phyloP scores from a whole-genome alignment of 1,140 invertebrate species.

The Venustaconcha ellipsiformis region DNA sequence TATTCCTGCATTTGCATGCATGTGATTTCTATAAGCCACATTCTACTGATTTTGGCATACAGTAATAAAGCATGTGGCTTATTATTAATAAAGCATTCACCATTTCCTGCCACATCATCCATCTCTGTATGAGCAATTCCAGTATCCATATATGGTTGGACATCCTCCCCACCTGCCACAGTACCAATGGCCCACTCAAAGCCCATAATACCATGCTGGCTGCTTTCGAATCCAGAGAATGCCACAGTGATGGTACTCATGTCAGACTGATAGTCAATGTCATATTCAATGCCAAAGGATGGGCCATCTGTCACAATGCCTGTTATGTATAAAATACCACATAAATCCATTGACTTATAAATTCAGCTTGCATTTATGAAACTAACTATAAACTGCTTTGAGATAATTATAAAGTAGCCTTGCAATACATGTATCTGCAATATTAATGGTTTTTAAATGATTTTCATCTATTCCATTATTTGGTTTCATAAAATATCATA shows the following conservation, averaged over 20 bases:
- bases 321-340: not conserved
- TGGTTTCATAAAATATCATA: no score
- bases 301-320: conserved; percentile 26
- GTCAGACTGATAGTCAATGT: conserved; percentile 28
- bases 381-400: no score
- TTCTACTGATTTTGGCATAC: no score
- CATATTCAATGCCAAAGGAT: not conserved
- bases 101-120: conserved; percentile 1
- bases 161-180: conserved; percentile 13
- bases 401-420: no score
- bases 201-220: conserved; percentile 14
- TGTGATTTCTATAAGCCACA: no score
- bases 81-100: not conserved
- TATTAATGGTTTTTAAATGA: no score
- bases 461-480: no score
- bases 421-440: no score
- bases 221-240: conserved; percentile 31
- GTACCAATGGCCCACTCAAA: conserved; percentile 32
- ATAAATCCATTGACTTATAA: no score
- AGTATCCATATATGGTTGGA: conserved; percentile 14
- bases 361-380: no score
- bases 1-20: no score
- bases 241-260: conserved; percentile 13
- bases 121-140: conserved; percentile 8
- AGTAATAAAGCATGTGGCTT: no score